Conservation (phyloP, 2,113 vertebrate genomes). For the Podarcis raffonei region DNA sequence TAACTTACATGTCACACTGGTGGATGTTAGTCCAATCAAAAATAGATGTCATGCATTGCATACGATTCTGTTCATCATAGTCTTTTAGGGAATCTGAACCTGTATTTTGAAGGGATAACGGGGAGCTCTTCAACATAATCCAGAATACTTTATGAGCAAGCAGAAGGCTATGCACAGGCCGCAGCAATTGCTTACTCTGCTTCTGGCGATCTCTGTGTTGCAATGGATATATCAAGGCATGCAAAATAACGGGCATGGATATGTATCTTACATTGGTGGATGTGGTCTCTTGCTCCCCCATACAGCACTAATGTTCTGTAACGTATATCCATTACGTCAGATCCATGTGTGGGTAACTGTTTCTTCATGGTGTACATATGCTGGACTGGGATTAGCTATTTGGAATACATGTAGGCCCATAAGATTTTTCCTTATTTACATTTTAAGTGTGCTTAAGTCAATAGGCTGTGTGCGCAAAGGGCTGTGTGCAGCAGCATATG, state of each 20-base stretch:
- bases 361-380: neutral
- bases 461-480: neutral
- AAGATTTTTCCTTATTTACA: slow-evolving; percentile 35
- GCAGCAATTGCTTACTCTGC: neutral
- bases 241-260: neutral
- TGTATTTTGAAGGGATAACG: neutral
- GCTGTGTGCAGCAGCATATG: slow-evolving; percentile 52
- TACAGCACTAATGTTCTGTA: neutral
- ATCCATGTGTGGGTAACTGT: neutral
- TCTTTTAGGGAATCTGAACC: neutral
- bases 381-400: slow-evolving; percentile 21
- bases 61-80: too few species aligned
- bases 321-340: neutral
- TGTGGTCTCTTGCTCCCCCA: neutral
- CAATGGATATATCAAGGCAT: neutral
- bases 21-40: neutral
- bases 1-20: too few species aligned
- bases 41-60: neutral
- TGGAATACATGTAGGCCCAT: neutral
- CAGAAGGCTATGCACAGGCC: neutral
- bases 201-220: neutral
- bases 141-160: neutral
- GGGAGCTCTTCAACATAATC: accelerated
- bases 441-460: slow-evolving; percentile 18
- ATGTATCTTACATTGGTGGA: neutral